A percentile compares a stretch with the other conserved stretches of the same genome.
Conservation (phyloP, 2,888 invertebrate species). For the Tricholauxania praeusta region DNA sequence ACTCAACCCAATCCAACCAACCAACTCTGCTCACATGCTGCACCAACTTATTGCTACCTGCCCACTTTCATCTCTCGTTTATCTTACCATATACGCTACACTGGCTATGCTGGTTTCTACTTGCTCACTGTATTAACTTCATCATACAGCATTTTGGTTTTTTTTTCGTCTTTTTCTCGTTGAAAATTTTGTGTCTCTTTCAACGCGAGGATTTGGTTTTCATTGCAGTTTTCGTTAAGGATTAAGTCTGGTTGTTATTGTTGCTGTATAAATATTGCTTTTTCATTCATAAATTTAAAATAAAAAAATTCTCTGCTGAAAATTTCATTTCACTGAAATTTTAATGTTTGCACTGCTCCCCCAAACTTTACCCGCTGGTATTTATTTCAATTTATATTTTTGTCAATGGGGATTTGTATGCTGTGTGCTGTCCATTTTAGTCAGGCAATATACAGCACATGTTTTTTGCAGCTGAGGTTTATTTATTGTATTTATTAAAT, state of each 20-base stretch:
- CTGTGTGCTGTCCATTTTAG: too few relatives aligned
- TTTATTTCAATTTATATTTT: too few relatives aligned
- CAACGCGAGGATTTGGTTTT: slow-evolving; percentile 3
- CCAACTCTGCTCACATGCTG: too few relatives aligned
- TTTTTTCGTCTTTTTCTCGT: not conserved
- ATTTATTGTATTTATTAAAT: slow-evolving; percentile 1
- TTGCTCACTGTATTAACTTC: too few relatives aligned
- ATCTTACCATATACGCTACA: too few relatives aligned
- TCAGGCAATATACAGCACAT: too few relatives aligned
- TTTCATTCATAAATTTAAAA: slow-evolving; percentile 13
- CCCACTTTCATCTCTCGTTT: too few relatives aligned
- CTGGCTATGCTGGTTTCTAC: too few relatives aligned
- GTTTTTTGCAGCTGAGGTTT: slow-evolving; percentile 8
- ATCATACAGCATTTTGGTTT: not conserved
- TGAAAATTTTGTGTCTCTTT: too few relatives aligned
- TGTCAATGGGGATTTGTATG: too few relatives aligned
- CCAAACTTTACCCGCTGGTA: not conserved
- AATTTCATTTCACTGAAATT: slow-evolving; percentile 4
- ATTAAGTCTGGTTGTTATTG: slow-evolving; percentile 2
- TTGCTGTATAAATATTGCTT: slow-evolving; percentile 16
- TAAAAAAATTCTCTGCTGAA: not conserved
- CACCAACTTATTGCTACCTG: too few relatives aligned
- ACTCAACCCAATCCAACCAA: too few relatives aligned
- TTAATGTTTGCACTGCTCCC: not conserved
- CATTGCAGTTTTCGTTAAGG: not conserved